phyloP scores from a whole-genome alignment of 2,113 vertebrate species.

The Colossoma macropomum region DNA sequence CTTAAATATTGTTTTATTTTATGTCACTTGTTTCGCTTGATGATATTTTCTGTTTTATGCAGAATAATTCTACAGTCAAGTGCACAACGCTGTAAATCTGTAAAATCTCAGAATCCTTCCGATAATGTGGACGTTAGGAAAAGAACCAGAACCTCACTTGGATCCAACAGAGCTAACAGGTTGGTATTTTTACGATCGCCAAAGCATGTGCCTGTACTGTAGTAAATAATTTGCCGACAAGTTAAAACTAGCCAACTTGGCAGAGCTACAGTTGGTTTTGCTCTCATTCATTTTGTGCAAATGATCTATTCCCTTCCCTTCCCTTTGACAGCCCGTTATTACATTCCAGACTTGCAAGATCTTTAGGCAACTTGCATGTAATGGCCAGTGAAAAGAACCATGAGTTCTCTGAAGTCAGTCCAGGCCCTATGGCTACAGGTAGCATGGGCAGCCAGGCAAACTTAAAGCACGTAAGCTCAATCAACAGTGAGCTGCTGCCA shows the following conservation, averaged over 20 bases:
- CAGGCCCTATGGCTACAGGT: conserved; percentile 64
- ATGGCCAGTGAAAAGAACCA: conserved; percentile 68
- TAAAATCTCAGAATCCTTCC: conserved; percentile 81
- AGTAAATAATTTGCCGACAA: not conserved
- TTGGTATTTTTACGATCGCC: conserved; percentile 48
- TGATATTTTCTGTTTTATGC: conserved; percentile 39
- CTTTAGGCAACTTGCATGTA: conserved; percentile 79
- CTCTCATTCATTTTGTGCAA: conserved; percentile 20
- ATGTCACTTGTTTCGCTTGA: not conserved
- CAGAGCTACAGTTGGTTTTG: conserved; percentile 51
- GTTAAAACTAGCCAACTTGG: not conserved
- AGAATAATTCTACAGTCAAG: conserved; percentile 89
- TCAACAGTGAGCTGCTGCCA: conserved; percentile 12
- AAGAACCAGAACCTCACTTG: conserved; percentile 82
- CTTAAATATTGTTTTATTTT: not conserved
- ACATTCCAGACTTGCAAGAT: conserved; percentile 75
- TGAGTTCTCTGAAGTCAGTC: conserved; percentile 69
- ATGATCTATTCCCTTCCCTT: conserved; percentile 70
- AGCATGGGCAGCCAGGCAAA: conserved; percentile 65
- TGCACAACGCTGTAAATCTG: conserved; percentile 85
- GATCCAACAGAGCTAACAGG: conserved; percentile 60
- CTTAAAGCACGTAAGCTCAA: conserved; percentile 64
- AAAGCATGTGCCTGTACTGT: not conserved
- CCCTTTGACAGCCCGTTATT: conserved; percentile 76
- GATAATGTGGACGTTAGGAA: conserved; percentile 85